A percentile compares a stretch with the other conserved stretches of the same genome.
phyloP scores from a whole-genome alignment of 2,888 invertebrate species.

The Mythimna impura region DNA sequence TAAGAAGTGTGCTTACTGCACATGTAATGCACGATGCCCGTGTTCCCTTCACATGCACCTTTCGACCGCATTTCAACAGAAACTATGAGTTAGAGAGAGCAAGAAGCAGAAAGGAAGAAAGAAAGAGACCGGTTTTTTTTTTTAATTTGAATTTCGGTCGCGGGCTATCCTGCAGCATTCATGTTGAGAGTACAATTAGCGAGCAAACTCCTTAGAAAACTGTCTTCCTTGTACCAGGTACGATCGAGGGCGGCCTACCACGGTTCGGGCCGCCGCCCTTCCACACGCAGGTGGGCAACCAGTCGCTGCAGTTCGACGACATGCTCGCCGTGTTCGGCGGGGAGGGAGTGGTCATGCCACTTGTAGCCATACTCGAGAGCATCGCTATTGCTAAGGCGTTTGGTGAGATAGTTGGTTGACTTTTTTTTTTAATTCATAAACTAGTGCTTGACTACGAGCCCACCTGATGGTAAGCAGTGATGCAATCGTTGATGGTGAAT shows the following conservation, averaged over 20 bases:
- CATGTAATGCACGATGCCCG: neutral
- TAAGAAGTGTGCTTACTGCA: neutral
- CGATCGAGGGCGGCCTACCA: slow-evolving; percentile 93
- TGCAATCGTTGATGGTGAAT: no score
- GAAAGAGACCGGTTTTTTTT: neutral
- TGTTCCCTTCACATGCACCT: no score
- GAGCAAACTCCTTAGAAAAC: neutral
- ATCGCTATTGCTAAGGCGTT: slow-evolving; percentile 95
- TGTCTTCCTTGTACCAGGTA: slow-evolving; percentile 76
- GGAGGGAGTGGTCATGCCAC: slow-evolving; percentile 92
- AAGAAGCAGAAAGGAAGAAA: neutral
- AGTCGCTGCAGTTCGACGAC: slow-evolving; percentile 90
- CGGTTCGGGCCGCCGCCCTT: slow-evolving; percentile 93
- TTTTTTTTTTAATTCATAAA: no score
- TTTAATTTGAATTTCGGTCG: no score
- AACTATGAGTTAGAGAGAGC: neutral
- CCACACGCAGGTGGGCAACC: slow-evolving; percentile 89
- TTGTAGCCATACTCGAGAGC: slow-evolving; percentile 93
- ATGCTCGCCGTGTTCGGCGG: slow-evolving; percentile 92
- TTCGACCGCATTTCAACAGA: neutral
- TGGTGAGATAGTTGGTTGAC: slow-evolving; percentile 84
- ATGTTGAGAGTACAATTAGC: no score
- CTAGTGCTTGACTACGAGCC: no score
- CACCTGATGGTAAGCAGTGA: no score
- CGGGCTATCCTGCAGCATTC: no score